Percentiles rank a stretch among this genome's conserved stretches.
Evolutionary conservation across 2,113 vertebrate genomes (phyloP).

Genomic region (Colaptes auratus): DNA sequence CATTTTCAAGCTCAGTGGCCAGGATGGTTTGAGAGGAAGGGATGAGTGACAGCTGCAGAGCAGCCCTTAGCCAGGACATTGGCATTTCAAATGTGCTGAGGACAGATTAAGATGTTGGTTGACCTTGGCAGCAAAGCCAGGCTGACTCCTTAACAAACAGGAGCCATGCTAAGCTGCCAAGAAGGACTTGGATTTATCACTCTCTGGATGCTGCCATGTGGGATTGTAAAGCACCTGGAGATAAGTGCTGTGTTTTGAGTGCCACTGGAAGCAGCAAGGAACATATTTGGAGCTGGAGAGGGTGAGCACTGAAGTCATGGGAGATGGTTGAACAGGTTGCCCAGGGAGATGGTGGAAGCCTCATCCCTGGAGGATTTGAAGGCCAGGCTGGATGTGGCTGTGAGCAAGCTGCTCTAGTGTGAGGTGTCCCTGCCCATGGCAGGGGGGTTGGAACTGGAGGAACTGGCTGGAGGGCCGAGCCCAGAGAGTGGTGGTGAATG

Average conservation of each 20-base stretch:
- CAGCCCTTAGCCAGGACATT: background rate
- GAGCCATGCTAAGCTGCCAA: background rate
- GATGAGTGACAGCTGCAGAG: background rate
- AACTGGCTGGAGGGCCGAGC: no score
- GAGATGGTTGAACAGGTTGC: no score
- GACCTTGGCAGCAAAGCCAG: background rate
- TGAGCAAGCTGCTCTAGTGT: no score
- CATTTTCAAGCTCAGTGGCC: background rate
- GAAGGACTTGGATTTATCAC: background rate
- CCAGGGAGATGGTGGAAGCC: no score
- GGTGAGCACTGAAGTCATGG: background rate
- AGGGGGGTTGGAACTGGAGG: no score
- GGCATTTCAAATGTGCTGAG: background rate
- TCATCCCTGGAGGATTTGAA: no score
- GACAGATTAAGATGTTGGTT: background rate
- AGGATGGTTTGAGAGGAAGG: background rate
- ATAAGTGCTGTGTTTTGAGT: background rate
- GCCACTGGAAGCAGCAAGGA: background rate
- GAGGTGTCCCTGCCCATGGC: no score
- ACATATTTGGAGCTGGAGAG: background rate
- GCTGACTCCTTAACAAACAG: background rate
- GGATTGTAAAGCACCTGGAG: background rate
- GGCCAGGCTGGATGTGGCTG: no score
- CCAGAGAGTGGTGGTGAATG: no score
- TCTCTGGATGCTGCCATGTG: background rate